Conservation (phyloP, 1,140 invertebrate genomes). For the Drepana arcuata region DNA sequence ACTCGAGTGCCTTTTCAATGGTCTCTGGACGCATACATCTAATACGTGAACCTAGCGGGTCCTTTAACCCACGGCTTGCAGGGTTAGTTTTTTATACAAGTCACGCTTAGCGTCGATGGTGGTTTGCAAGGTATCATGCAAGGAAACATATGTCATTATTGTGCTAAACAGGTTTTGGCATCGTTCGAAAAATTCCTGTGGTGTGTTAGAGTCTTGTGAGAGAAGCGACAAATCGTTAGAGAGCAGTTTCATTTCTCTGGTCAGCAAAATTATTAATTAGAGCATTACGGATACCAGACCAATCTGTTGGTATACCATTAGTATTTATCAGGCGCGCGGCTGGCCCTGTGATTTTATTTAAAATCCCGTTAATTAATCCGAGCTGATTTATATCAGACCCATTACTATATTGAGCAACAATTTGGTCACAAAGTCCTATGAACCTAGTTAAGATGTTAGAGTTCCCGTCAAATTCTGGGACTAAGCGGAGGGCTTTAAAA, state of each 20-base stretch:
- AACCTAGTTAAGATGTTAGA: no score
- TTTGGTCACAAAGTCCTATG: no score
- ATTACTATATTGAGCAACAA: no score
- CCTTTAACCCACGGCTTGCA: neutral
- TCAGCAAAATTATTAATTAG: neutral
- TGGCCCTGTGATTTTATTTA: neutral
- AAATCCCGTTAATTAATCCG: neutral
- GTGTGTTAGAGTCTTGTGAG: neutral
- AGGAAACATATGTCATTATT: neutral
- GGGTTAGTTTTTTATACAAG: neutral
- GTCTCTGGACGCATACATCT: neutral
- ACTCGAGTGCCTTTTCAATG: neutral
- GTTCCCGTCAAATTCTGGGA: no score
- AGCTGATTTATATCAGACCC: no score
- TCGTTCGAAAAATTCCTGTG: neutral
- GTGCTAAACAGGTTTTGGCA: neutral
- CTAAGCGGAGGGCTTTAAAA: no score
- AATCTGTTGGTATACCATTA: neutral
- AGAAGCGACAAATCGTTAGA: neutral
- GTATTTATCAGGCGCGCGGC: neutral
- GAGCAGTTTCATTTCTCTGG: neutral
- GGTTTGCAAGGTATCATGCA: neutral
- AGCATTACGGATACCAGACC: neutral
- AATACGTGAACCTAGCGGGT: neutral
- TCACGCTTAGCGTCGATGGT: neutral